Evolutionary conservation across 2,113 vertebrate species (phyloP).

Genomic region (Ictalurus punctatus): DNA sequence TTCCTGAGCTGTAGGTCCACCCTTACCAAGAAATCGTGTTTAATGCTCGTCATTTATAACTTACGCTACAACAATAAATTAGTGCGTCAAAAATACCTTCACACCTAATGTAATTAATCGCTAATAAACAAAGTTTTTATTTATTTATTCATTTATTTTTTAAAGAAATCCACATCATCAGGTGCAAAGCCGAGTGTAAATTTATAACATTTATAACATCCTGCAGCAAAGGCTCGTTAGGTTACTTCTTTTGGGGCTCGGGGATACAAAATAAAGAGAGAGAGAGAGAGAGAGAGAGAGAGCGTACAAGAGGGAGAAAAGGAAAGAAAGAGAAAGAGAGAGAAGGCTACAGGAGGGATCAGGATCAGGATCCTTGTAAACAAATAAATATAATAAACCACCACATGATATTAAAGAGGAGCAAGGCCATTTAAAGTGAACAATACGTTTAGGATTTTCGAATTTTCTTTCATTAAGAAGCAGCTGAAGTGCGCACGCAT

Average conservation of each 20-base stretch:
- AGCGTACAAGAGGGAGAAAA: slow-evolving; percentile 60
- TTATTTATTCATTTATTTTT: not conserved
- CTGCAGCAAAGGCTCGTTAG: slow-evolving; percentile 99
- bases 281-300: slow-evolving; percentile 59
- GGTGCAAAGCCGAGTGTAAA: slow-evolving; percentile 94
- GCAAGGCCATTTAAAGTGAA: not conserved
- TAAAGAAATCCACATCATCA: slow-evolving; percentile 87
- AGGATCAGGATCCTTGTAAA: not conserved
- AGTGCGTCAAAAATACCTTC: not conserved
- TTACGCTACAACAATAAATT: too few relatives aligned
- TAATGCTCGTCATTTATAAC: not conserved
- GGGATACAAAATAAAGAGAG: slow-evolving; percentile 62
- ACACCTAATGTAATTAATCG: not conserved
- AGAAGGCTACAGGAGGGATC: not conserved
- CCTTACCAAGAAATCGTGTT: not conserved
- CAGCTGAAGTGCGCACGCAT: not conserved
- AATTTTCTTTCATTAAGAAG: slow-evolving; percentile 1
- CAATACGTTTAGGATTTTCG: not conserved
- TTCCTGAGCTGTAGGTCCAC: not conserved
- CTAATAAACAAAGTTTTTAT: not conserved
- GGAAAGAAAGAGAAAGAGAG: slow-evolving; percentile 62
- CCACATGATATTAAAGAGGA: slow-evolving; percentile 20
- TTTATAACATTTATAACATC: slow-evolving; percentile 99
- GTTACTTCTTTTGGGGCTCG: slow-evolving; percentile 98
- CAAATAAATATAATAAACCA: slow-evolving; percentile 7